Base-by-base conservation (phyloP, 2,113 vertebrate genomes). In the Amphiprion ocellaris region DNA sequence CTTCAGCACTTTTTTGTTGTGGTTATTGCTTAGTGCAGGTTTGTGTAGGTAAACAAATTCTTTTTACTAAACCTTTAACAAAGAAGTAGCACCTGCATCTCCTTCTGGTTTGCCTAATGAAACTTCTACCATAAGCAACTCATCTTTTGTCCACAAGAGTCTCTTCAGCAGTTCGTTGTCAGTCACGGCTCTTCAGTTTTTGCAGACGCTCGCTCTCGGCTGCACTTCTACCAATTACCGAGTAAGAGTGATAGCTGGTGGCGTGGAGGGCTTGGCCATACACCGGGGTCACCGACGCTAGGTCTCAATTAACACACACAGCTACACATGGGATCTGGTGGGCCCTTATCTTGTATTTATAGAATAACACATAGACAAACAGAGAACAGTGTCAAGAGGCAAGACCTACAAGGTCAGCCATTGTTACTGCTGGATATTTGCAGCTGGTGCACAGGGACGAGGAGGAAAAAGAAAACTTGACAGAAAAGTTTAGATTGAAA, bases 271-370 rank as follows among this genome's bases (percentile, higher is more conserved):
- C 68, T 64, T 30, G 49, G 60, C 55, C 74, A 77, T 26, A 77
- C 74, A 82, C 49, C 28, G 16, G 74, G 87, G 90, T 91, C 91
- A 91, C 63, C 19, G 63, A 74, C 77, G 85, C 80, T 81, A 63
- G 84, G 83, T 90, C 89, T 91, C 92, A 93, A 89, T 92, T 94
- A 92, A 90, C 77, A 69, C 87, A 82, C 82, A 84, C 85, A 67
- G 83, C 85, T 46, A 75, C 87, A 91, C 87, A 87, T 80, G 85
- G 87, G 87, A 83, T 75, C 74, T 78, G 79, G 81, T 75, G n/a
- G 72, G 83, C 86, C 87, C 90, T 88, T 86, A 89, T 89, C 85
- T 84, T 1, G 53, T 92, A 90, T 91, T 92, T 92, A 90, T 92
- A 87, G 90, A 91, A 86, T 63, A 90, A 85, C 83, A 90, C 23